Evolutionary conservation across 2,797 vertebrate genomes (phyloP), one percentile per base, ranked within the genome.

Genomic region (Picus viridis): DNA sequence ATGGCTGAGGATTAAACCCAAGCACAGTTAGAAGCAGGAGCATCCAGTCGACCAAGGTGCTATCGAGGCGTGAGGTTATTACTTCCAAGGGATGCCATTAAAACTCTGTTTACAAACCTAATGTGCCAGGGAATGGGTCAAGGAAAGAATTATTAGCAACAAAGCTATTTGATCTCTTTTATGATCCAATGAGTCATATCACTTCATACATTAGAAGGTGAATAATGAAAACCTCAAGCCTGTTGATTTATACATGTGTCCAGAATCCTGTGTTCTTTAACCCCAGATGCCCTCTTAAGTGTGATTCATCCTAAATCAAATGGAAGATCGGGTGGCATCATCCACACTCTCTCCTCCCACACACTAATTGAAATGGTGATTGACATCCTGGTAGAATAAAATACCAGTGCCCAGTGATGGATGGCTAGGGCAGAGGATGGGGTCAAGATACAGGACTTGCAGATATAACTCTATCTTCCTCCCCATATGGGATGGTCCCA

Each of bases 81-180:
- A 96, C 96, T 94, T 97, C 86, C 92, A 96, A 97, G 93, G 96
- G 97, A 96, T 96, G 94, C 97, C 97, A 97, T 98, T 98, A 98
- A 97, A 98, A 95, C 93, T 96, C 96, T 97, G 97, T 98, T 98
- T 98, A 97, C 97, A 97, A 97, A 97, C 96, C 93, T 85, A 90
- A 96, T 96, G 97, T 97, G 97, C 98, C 96, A 96, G 96, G 79
- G 96, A 97, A 97, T 95, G 96, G 97, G 97, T 96, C 95, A 97
- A 96, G 96, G 96, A 94, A 98, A 97, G 97, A 97, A 97, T 97
- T 97, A 98, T 97, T 98, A 97, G 97, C 97, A 97, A 97, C 96
- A 95, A 93, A 96, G 97, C 96, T 94, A 97, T 98, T 97, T 97
- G 97, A 98, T 98, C 98, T 97, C 97, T 96, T 98, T 97, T 98